Conservation (phyloP, 2,113 vertebrate species). For the Ciconia boyciana region DNA sequence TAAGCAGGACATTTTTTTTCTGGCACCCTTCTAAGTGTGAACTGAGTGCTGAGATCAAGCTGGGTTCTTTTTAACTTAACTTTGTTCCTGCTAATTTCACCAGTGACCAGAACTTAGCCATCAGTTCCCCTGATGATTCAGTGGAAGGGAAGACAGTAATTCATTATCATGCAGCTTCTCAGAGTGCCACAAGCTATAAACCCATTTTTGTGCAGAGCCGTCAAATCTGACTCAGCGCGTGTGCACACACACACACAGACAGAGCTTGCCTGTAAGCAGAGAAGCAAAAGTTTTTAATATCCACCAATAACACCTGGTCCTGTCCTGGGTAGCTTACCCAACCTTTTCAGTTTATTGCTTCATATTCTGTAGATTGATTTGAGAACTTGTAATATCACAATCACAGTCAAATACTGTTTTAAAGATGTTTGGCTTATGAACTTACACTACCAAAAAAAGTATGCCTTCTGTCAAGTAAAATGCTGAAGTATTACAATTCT, state of each 20-base stretch:
- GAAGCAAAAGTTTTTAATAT: neutral
- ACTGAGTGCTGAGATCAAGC: neutral
- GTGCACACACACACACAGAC: neutral
- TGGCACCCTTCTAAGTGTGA: neutral
- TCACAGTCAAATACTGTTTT: neutral
- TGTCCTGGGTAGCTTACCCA: neutral
- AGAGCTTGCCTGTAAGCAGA: neutral
- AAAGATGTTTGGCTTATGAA: neutral
- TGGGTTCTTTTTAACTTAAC: neutral
- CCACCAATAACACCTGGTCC: neutral
- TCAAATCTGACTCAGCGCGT: neutral
- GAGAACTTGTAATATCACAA: neutral
- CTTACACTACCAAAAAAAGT: neutral
- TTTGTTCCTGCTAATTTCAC: neutral
- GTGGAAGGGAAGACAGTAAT: neutral
- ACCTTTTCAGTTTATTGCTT: neutral
- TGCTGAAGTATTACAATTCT: neutral
- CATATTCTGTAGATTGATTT: neutral
- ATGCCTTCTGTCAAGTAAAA: neutral
- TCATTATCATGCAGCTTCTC: neutral
- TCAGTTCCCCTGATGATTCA: neutral
- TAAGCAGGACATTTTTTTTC: neutral
- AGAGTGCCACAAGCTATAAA: neutral
- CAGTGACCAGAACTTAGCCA: neutral
- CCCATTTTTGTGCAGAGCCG: neutral